phyloP scores from a whole-genome alignment of 2,113 vertebrate species.

The rabbit (Oryctolagus cuniculus) region DNA sequence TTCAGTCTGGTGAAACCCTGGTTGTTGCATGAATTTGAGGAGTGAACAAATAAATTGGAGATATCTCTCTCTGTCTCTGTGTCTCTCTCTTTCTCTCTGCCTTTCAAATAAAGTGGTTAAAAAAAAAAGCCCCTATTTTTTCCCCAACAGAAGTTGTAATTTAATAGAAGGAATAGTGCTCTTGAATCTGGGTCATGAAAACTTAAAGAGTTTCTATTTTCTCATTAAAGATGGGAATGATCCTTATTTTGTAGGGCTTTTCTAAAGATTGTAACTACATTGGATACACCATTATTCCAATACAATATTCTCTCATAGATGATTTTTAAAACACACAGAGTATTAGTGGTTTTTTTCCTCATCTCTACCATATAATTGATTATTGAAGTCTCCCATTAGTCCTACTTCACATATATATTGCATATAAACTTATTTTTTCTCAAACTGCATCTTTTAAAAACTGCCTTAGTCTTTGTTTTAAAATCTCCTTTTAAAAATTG shows the following conservation, averaged over 20 bases:
- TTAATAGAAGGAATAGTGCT: not conserved
- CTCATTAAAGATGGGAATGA: conserved; percentile 21
- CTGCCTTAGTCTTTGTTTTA: not conserved
- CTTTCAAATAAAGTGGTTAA: too few relatives aligned
- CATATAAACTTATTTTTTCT: not conserved
- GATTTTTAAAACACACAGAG: not conserved
- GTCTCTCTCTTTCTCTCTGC: too few relatives aligned
- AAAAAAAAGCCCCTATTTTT: not conserved
- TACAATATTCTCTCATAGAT: not conserved
- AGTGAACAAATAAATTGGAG: too few relatives aligned
- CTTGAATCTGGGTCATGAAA: not conserved
- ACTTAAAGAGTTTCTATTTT: conserved; percentile 55
- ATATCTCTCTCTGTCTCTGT: too few relatives aligned
- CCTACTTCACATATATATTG: conserved; percentile 4
- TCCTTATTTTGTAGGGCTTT: not conserved
- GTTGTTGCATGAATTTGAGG: too few relatives aligned
- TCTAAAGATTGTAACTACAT: conserved; percentile 31
- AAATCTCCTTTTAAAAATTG: not conserved
- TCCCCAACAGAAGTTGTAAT: not conserved
- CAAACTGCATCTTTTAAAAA: not conserved
- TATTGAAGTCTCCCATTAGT: not conserved
- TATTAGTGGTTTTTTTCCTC: not conserved
- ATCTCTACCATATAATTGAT: conserved; percentile 29
- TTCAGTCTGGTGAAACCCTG: too few relatives aligned
- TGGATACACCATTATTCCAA: conserved; percentile 12